Evolutionary conservation across 2,113 vertebrate species (phyloP), one percentile per base, ranked within the genome.

Genomic region (Bostrychus sinensis): DNA sequence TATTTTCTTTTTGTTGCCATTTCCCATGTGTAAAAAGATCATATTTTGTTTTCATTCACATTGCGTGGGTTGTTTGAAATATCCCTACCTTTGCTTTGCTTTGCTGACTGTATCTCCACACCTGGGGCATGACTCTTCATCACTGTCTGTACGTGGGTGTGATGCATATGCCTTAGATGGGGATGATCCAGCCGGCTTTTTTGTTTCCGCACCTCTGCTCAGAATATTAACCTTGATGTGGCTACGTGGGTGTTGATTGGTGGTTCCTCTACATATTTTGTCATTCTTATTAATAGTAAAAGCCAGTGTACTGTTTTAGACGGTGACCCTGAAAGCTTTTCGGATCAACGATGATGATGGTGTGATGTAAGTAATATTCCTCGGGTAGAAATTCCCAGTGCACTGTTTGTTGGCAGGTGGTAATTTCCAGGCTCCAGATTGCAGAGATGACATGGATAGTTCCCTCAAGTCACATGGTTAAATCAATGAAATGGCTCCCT

Each of bases 401-500:
- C 48, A 51, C 25, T n/a, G 16, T n/a, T 51, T 14, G 7, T 36
- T 56, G 28, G 17, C 51, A 72, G 60, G 53, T 46, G 39, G 46
- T 72, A 17, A 61, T 64, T 73, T 76, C 48, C 38, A 9, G 28
- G 39, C 30, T 25, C 14, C 23, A 62, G 59, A 70, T 42, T 71
- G 62, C 54, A 53, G 30, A 9, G 20, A 9, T 55, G 50, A 71
- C 39, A 71, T 55, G 36, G 30, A 38, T 46, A 10, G 43, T 7
- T 69, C 16, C 22, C 30, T 28, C 56, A 42, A 30, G 53, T 72
- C 41, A 41, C 63, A 62, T 61, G 20, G 19, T 57, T 45, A 58
- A 78, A 77, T 77, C 62, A 65, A 73, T 75, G 34, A 71, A 75
- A 75, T 48, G 59, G 30, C 42, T 17, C 19, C 43, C 54, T 19